A percentile compares a stretch with the other conserved stretches of the same genome.
These are phyloP conservation scores for Agrilus planipennis DNA, from an alignment of 1,140 invertebrate genomes.

Conservation along the genomic window DNA sequence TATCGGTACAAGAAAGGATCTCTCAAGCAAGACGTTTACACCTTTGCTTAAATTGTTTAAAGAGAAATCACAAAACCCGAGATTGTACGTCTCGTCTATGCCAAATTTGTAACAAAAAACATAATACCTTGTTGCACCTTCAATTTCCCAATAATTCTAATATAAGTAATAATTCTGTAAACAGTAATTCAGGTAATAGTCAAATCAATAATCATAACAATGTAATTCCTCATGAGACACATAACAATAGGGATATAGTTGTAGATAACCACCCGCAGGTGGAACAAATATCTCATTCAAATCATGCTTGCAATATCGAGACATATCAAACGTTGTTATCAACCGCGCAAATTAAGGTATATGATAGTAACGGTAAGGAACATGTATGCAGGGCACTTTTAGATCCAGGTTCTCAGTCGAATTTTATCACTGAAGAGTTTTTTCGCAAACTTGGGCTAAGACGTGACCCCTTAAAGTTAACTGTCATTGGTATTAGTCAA, in stretches of 20 bases:
- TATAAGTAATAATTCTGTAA: neutral
- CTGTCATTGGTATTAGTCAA: neutral
- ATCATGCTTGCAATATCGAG: no score
- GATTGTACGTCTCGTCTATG: neutral
- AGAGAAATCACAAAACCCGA: neutral
- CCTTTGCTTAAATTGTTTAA: neutral
- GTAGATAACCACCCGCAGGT: neutral
- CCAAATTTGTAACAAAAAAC: neutral
- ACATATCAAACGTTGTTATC: no score
- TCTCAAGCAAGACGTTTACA: no score
- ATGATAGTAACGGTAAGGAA: neutral
- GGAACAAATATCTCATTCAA: neutral
- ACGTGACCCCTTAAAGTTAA: neutral
- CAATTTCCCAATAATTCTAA: neutral
- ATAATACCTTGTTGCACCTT: slow-evolving; percentile 1
- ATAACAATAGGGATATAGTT: neutral
- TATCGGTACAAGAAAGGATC: neutral
- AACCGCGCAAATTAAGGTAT: neutral
- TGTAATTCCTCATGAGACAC: neutral
- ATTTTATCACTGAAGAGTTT: neutral
- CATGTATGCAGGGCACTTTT: neutral
- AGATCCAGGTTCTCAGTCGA: neutral
- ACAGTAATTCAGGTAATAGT: neutral
- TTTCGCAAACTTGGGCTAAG: neutral
- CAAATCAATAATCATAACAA: neutral